Base-by-base conservation (phyloP, 2,113 vertebrate genomes). In the Fregata magnificens region DNA sequence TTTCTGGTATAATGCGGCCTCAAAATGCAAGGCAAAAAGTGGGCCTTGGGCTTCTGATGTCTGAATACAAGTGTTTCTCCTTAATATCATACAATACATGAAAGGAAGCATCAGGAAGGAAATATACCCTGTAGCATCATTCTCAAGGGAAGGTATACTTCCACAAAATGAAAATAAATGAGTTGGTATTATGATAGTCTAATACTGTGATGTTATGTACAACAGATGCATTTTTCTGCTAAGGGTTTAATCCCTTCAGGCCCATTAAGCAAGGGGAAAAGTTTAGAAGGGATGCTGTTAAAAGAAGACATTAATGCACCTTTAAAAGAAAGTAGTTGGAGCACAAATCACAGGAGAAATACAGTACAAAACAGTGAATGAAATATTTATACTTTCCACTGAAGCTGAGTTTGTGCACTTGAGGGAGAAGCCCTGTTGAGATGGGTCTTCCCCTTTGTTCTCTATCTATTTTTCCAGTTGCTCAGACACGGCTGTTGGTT, bases 331-430 rank as follows among this genome's bases (percentile, higher is more conserved):
- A 96, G 76, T 65, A 94, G 90, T 62, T 71, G 66, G 83, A 89
- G 32, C 86, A 94, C 94, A 95, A 95, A 97, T 97, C 96, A 91
- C 67, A 71, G 88, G 90, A 96, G 91, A 88, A 95, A 92, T 95
- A 69, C 79, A 95, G 79, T 96, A 98, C 97, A 98, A 98, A 98
- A 97, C 86, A 94, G 91, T 93, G 94, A 98, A 98, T 98, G 96
- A 98, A 98, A 98, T 98, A 98, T 98, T 98, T 97, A 98, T 97
- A 45, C 76, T 92, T 98, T 97, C 93, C 67, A 96, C 74, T 96
- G 97, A 97, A 97, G 94, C 91, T 86, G 88, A 83, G 76, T 63
- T 53, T 71, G 71, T 93, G 80, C 82, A 97, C 95, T 96, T 82
- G 96, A 95, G 96, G 94, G 96, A 96, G 76, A 96, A 95, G 52